A percentile compares a stretch with the other conserved stretches of the same genome.
Conservation (phyloP, 2,113 vertebrate species). For the Nothoprocta pentlandii region DNA sequence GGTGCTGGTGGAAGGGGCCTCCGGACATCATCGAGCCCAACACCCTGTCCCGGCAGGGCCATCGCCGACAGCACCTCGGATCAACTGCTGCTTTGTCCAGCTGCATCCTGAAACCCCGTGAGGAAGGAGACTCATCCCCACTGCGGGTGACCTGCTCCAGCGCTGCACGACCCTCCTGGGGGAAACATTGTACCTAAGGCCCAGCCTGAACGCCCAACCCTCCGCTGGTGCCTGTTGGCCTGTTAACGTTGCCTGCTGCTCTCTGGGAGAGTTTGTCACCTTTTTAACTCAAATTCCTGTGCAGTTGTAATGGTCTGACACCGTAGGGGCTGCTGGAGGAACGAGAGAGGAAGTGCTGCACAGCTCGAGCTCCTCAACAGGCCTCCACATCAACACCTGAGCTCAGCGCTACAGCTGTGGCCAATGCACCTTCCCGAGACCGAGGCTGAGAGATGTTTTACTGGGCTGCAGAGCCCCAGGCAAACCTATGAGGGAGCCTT, state of each 20-base stretch:
- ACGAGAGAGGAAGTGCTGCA: rapidly evolving
- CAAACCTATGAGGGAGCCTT: not conserved
- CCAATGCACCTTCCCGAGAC: not conserved
- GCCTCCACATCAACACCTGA: rapidly evolving
- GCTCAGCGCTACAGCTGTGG: not conserved
- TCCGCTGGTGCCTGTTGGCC: not conserved
- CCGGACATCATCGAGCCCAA: not conserved
- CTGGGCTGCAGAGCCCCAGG: not conserved
- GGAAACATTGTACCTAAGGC: not conserved
- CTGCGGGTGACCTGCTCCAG: rapidly evolving
- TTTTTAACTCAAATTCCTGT: not conserved
- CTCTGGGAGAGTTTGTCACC: not conserved
- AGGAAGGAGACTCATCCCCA: not conserved
- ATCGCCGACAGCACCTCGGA: not conserved
- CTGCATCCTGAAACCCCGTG: not conserved
- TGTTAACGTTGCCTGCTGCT: rapidly evolving
- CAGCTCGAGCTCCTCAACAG: rapidly evolving
- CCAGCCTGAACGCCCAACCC: not conserved
- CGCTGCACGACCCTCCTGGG: not conserved
- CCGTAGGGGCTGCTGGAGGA: not conserved
- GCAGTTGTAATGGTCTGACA: not conserved
- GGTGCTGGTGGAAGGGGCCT: not conserved
- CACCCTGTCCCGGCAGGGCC: not conserved
- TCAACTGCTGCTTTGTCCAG: not conserved
- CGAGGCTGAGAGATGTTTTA: rapidly evolving